Base-by-base conservation (phyloP, 2,888 invertebrate species). In the Sphecodes monilicornis region DNA sequence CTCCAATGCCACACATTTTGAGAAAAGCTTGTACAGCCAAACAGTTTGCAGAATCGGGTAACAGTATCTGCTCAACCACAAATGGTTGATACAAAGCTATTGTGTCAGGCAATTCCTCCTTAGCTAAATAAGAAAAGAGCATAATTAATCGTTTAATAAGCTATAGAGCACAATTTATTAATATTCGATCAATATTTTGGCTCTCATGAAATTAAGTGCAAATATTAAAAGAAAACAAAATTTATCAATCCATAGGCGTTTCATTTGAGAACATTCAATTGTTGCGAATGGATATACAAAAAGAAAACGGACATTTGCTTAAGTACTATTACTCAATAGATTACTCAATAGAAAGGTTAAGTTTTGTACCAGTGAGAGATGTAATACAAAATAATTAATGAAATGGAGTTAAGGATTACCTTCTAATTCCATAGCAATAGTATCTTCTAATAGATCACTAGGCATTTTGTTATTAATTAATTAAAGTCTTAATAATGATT, bases 31-130 rank as follows among this genome's bases (percentile, higher is more conserved):
- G 98, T 0, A 98, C 98, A 3, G 98, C 98, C 29, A 99, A 95
- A 92, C 98, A 98, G 93, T 98, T 98, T 18, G 99, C 99, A 95
- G 98, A 98, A 94, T 99, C 99, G 3, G 98, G 98, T 72, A 99
- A 95, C 46, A 99, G 95, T 86, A 99, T 98, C 95, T 99, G 99
- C 92, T 98, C 98, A 46, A 97, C 98, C 94, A 98, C 98, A 93
- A 98, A 98, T 0, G 98, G 98, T 92, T 98, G 98, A 94, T 97
- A 98, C 29, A 99, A 94, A 88, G 97, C 96, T 5, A 98, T 98
- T 95, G 98, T 97, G 91, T 97, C 97, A 0, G 98, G 98, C 98
- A 98, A 99, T 87, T 98, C 97, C 93, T 98, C 98, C 94, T 97
- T 97, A 2, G 97, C 98, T 97, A 95, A 76, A 94, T 95, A 91